Evolutionary conservation across 2,888 invertebrate genomes (phyloP), one percentile per base, ranked within the genome.

Genomic region (Temnothorax unifasciatus): DNA sequence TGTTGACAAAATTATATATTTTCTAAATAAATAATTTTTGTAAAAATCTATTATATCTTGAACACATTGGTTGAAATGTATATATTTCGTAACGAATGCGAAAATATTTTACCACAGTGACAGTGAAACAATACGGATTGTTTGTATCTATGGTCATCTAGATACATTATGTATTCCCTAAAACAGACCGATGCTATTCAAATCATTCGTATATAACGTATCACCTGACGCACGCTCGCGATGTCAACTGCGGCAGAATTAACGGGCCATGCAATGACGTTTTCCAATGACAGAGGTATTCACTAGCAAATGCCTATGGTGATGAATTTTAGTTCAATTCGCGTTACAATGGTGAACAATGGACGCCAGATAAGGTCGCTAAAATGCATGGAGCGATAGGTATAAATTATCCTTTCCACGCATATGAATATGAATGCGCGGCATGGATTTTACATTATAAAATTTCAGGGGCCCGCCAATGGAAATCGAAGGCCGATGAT

Each of bases 261-360:
- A 84, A 88, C 83, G 85, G 75, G 83, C 76, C 81, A 38, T 44
- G 73, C 50, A 50, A 83, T 54, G 61, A 79, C 84, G 85, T 61
- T 84, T 85, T 44, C 66, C 84, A 79, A 82, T 85, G 83, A 84
- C 64, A 57, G 38, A 79, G 64, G 68, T 77, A 71, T 83, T 74
- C 83, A 64, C 76, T 83, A 73, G 66, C 81, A 66, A 85, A 84
- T 88, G 71, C 64, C 75, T 64, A 38, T 68, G 87, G 71, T 86
- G 84, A 85, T 86, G 85, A 86, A 89, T 84, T 88, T 85, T 76
- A 79, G 82, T 85, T 83, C 76, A 74, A 75, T 81, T 61, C 44
- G 41, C 47, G 52, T 34, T 64, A 57, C 82, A 71, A 75, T 77
- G 57, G 61, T 25, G 83, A 87, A 89, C 86, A 89, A 87, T 87